Evolutionary conservation across 2,888 invertebrate genomes (phyloP).

Genomic region (Drosophila setosimentum): DNA sequence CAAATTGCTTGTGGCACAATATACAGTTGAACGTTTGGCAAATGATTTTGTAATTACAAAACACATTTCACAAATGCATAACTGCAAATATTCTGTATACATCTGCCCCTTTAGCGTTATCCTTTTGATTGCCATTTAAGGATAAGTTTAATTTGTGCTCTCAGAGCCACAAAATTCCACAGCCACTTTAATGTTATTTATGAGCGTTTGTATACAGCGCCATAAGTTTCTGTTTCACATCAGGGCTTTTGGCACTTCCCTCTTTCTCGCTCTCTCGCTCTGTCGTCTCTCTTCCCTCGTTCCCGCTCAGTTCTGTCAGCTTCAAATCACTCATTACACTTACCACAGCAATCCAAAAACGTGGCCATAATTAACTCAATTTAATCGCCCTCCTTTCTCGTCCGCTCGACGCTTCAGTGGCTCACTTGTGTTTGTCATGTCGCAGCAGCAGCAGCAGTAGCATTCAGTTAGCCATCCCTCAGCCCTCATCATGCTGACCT

Average conservation of each 20-base stretch:
- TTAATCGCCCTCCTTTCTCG: slow-evolving; percentile 61
- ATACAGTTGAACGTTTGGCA: slow-evolving; percentile 9
- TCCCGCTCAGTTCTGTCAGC: slow-evolving; percentile 33
- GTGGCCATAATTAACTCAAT: slow-evolving; percentile 77
- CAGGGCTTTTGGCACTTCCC: slow-evolving; percentile 21
- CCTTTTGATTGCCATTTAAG: slow-evolving; percentile 26
- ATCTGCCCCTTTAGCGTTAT: slow-evolving; percentile 4
- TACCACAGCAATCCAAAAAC: slow-evolving; percentile 60
- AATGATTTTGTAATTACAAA: slow-evolving; percentile 25
- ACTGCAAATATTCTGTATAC: slow-evolving; percentile 12
- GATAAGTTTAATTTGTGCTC: slow-evolving; percentile 27
- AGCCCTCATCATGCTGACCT: slow-evolving; percentile 30
- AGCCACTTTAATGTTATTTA: slow-evolving; percentile 52
- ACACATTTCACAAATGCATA: slow-evolving; percentile 20
- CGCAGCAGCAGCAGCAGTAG: slow-evolving; percentile 17
- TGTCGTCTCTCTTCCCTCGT: background rate
- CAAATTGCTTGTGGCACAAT: slow-evolving; percentile 10
- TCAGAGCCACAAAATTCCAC: background rate
- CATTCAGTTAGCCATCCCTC: background rate
- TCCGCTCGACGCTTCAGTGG: slow-evolving; percentile 63
- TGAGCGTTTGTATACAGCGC: slow-evolving; percentile 32
- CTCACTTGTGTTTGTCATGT: slow-evolving; percentile 64
- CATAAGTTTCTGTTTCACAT: slow-evolving; percentile 41
- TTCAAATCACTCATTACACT: slow-evolving; percentile 64
- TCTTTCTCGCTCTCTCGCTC: background rate